Evolutionary conservation across 1,140 invertebrate species (phyloP), one percentile per base, ranked within the genome.

Genomic region (Hesperophylax magnus): DNA sequence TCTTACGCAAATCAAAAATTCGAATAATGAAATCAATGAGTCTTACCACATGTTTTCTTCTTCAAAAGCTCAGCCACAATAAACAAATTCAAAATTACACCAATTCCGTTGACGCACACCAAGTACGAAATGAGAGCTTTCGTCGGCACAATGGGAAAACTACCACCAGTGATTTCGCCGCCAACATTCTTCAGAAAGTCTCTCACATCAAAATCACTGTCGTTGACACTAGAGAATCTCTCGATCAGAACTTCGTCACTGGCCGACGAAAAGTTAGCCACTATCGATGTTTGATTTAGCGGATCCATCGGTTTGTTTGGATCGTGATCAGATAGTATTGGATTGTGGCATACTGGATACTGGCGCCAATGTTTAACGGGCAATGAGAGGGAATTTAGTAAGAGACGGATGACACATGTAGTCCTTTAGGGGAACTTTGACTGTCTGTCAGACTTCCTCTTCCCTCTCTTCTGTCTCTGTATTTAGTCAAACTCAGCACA

Each of bases 51-150:
- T 14, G 77, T 63, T n/a, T 72, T 34, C 27, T 83, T 83, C 53
- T 80, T 77, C n/a, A 78, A 22, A 18, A 78, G 31, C 22, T 67
- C 58, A 15, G 39, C 47, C 5, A 83, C 60, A 60, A 83, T 69
- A 5, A 79, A 20, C 22, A 79, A 11, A 63, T 84, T 84, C 20
- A 82, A 71, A 15, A 84, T 18, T 14, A 84, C 74, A 54, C 80
- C 83, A 18, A 75, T 58, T 69, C 74, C 80, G 39, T 80, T 82
- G n/a, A 78, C 78, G 18, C 75, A 69, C 18, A 80, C 61, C 20
- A 84, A 52, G 34, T 80, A 84, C 9, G 47, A 56, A n/a, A 81
- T 78, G 9, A 84, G 71, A 53, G 58, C 67, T 58, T 77, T 80
- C 24, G 74, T 56, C 6, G 83, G 78, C 14, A 82, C 39, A 9